A percentile compares a stretch with the other conserved stretches of the same genome.
phyloP scores from a whole-genome alignment of 2,888 invertebrate species.

The Apotomis capreana region DNA sequence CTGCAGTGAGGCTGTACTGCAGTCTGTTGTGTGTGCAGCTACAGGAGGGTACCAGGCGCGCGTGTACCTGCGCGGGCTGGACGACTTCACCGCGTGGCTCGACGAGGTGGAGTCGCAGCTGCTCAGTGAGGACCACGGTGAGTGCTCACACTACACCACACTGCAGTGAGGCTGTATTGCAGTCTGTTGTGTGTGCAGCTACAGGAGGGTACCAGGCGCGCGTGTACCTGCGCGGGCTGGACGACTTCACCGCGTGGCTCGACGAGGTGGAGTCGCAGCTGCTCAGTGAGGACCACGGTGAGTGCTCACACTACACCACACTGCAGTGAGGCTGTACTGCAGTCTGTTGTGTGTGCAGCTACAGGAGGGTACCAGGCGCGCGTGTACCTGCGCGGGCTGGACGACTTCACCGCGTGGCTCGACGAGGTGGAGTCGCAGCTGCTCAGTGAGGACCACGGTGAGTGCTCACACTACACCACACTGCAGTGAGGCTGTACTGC shows the following conservation, averaged over 20 bases:
- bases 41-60: constrained; percentile 95
- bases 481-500: no score
- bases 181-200: no score
- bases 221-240: constrained; percentile 93
- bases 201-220: constrained; percentile 95
- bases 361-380: constrained; percentile 95
- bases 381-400: constrained; percentile 93
- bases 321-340: no score
- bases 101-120: constrained; percentile 87
- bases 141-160: constrained; percentile 15
- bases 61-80: constrained; percentile 93
- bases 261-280: constrained; percentile 87
- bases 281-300: constrained; percentile 78
- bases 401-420: constrained; percentile 97
- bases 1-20: no score
- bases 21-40: no score
- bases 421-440: constrained; percentile 87
- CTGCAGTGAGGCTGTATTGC: no score
- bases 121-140: constrained; percentile 78
- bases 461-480: constrained; percentile 15
- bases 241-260: constrained; percentile 97
- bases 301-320: constrained; percentile 15
- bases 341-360: no score
- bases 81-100: constrained; percentile 97
- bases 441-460: constrained; percentile 78